Evolutionary conservation across 2,113 vertebrate genomes (phyloP), one percentile per base, ranked within the genome.

Genomic region (Hippocampus abdominalis): DNA sequence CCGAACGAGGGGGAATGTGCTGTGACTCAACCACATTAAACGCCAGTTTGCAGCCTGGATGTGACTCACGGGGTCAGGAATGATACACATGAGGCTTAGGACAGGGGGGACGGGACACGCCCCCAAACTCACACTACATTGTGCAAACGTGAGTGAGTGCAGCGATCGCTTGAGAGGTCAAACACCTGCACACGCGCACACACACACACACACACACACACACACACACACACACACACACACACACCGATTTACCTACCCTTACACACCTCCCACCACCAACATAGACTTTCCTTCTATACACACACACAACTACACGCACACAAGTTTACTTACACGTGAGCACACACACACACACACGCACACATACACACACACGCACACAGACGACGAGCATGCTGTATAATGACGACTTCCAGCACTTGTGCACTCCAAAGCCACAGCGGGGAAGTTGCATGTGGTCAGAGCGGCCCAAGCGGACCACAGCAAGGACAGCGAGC

Each of bases 51-150:
- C 76, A 61, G 75, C 56, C 71, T 66, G 53, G 61, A 65, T 7
- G 2, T 84, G 81, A 87, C 68, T 88, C 86, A 86, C 51, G 11
- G n/a, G 57, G 65, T 81, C 75, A 76, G 18, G 21, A 67, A 65
- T 79, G 73, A 85, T 36, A 49, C 46, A 69, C 46, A 57, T 23
- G 57, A 2, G 23, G 27, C 1, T 18, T 16, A 29, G 23, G 12
- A 4, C 0, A 1, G 56, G 4, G 12, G 56, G 3, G 56, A 1
- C 2, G 27, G 5, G 16, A 20, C 13, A 60, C 57, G 12, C 27
- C 57, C 15, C 57, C 27, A 32, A 60, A 60, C 6, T 60, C 6
- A 60, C 23, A 2, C 51, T 54, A 57, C 27, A 23, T 57, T 29
- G 12, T 57, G 23, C 23, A 27, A 57, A 57, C 11, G 7, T 4